phyloP scores from a whole-genome alignment of 1,140 invertebrate genomes.

The Tetramorium alpestre region DNA sequence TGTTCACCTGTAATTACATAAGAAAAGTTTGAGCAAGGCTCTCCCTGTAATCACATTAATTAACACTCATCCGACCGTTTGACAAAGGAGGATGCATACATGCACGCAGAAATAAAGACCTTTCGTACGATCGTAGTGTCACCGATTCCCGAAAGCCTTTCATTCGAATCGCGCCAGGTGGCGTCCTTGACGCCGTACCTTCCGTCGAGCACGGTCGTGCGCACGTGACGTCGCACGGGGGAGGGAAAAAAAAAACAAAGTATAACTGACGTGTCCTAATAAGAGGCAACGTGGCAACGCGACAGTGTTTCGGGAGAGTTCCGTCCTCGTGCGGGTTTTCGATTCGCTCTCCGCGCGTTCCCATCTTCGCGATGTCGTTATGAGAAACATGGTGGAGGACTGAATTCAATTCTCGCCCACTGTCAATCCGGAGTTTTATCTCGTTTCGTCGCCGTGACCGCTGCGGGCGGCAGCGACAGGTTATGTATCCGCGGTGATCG shows the following conservation, averaged over 20 bases:
- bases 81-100: not conserved
- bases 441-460: not conserved
- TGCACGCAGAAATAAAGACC: conserved; percentile 8
- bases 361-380: not conserved
- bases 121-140: not conserved
- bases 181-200: not conserved
- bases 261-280: conserved; percentile 76
- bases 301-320: not conserved
- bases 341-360: not conserved
- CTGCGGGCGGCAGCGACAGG: not conserved
- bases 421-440: not conserved
- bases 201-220: not conserved
- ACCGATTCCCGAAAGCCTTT: not conserved
- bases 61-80: not conserved
- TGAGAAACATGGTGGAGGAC: not conserved
- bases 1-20: conserved; percentile 76
- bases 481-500: conserved; percentile 27
- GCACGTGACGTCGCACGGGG: conserved; percentile 54
- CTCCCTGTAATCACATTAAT: conserved; percentile 7
- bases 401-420: not conserved
- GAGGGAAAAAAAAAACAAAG: conserved; percentile 41
- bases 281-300: conserved; percentile 73
- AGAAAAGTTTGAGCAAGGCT: conserved; percentile 34
- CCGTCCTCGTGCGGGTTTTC: no score
- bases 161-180: not conserved